Conservation (phyloP, 1,140 invertebrate genomes). For the Drosophila kepulauana region DNA sequence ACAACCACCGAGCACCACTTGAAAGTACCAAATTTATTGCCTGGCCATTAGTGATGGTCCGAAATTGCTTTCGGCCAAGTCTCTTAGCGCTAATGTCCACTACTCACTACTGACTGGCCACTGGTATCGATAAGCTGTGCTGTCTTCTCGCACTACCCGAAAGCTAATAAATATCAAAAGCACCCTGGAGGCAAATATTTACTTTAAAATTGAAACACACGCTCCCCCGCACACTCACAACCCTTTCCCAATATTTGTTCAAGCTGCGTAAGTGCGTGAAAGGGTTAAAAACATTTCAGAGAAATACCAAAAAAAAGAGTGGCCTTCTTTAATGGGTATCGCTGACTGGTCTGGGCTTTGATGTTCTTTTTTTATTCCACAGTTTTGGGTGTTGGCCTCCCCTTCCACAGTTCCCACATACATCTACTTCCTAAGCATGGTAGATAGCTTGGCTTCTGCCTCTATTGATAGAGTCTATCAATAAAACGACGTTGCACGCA, state of each 20-base stretch:
- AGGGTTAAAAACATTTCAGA: slow-evolving; percentile 57
- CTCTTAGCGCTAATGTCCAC: slow-evolving; percentile 67
- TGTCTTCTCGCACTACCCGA: neutral
- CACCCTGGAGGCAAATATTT: slow-evolving; percentile 84
- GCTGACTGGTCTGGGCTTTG: slow-evolving; percentile 37
- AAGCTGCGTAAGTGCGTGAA: slow-evolving; percentile 78
- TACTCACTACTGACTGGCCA: slow-evolving; percentile 46
- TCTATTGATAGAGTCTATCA: slow-evolving; percentile 38
- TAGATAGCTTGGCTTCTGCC: slow-evolving; percentile 11
- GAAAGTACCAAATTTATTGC: slow-evolving; percentile 69
- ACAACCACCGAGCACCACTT: slow-evolving; percentile 25
- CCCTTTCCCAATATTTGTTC: slow-evolving; percentile 54
- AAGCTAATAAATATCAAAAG: slow-evolving; percentile 84
- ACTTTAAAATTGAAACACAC: slow-evolving; percentile 79
- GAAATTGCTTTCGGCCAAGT: slow-evolving; percentile 68
- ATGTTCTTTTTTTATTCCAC: slow-evolving; percentile 2
- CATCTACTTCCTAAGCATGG: slow-evolving; percentile 34
- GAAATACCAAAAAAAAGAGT: slow-evolving; percentile 32
- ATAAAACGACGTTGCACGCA: slow-evolving; percentile 55
- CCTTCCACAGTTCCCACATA: slow-evolving; percentile 21
- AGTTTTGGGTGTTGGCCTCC: neutral
- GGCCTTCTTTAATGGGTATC: slow-evolving; percentile 77
- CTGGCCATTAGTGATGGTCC: slow-evolving; percentile 56
- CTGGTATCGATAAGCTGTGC: slow-evolving; percentile 34
- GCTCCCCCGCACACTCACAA: neutral